A percentile compares a stretch with the other conserved stretches of the same genome.
phyloP scores from a whole-genome alignment of 2,888 invertebrate genomes.

The Chrysopilus asiliformis region DNA sequence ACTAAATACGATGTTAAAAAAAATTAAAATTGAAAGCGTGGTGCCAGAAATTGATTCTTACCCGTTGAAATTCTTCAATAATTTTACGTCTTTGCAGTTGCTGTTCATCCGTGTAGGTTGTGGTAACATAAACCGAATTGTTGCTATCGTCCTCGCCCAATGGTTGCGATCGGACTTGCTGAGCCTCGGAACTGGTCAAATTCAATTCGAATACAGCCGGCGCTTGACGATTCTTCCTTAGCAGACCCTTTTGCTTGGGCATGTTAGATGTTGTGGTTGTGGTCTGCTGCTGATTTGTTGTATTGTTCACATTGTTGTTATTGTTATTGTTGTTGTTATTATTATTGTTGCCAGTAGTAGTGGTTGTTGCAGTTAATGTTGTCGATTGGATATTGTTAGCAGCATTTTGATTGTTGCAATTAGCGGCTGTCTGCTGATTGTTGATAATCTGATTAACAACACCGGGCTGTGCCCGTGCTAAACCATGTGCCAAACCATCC shows the following conservation, averaged over 20 bases:
- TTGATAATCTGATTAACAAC: constrained; percentile 18
- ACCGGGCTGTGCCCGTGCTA: constrained; percentile 17
- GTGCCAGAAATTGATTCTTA: constrained; percentile 5
- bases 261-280: constrained; percentile 9
- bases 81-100: constrained; percentile 27
- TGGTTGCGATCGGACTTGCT: constrained; percentile 37
- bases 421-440: constrained; percentile 1
- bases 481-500: constrained; percentile 25
- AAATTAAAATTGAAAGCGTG: not conserved
- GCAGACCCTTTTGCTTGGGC: constrained; percentile 23
- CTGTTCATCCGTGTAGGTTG: constrained; percentile 15
- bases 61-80: constrained; percentile 21
- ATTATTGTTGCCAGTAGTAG: constrained; percentile 20
- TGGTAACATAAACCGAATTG: constrained; percentile 11
- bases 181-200: constrained; percentile 21
- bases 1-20: constrained; percentile 6
- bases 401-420: constrained; percentile 10
- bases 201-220: constrained; percentile 28
- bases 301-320: constrained; percentile 7
- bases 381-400: constrained; percentile 1
- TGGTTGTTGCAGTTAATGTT: constrained; percentile 8
- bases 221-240: constrained; percentile 32
- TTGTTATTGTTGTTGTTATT: constrained; percentile 16
- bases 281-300: constrained; percentile 5
- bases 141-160: constrained; percentile 34